phyloP scores from a whole-genome alignment of 2,113 vertebrate genomes.

The Sinocyclocheilus anophthalmus region DNA sequence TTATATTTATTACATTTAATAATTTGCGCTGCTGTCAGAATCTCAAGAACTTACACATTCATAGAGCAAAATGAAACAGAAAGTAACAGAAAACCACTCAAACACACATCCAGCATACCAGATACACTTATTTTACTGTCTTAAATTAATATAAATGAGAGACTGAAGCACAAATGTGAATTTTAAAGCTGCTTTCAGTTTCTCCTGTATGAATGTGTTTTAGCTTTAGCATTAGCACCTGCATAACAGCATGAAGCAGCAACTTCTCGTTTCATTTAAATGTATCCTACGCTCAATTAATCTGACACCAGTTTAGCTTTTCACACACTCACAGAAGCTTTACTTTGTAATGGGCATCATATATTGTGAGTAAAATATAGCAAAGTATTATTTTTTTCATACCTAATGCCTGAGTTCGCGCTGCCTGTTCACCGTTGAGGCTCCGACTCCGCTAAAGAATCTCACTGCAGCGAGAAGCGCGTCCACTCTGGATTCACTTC shows the following conservation, averaged over 20 bases:
- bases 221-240: slow-evolving; percentile 36
- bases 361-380: not conserved
- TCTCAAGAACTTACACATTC: not conserved
- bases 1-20: not conserved
- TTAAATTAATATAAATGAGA: not conserved
- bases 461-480: slow-evolving; percentile 18
- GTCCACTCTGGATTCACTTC: not conserved
- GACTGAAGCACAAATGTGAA: not conserved
- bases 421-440: not conserved
- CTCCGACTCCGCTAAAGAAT: not conserved
- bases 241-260: slow-evolving; percentile 59
- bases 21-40: not conserved
- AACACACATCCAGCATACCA: not conserved
- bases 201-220: not conserved
- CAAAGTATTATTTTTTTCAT: not conserved
- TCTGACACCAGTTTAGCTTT: not conserved
- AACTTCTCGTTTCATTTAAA: slow-evolving; percentile 47
- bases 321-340: too few relatives aligned
- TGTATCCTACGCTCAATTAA: not conserved
- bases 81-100: slow-evolving; percentile 2
- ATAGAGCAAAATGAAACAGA: slow-evolving; percentile 35
- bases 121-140: not conserved
- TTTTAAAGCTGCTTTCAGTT: not conserved
- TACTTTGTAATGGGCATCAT: not conserved
- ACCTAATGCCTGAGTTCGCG: slow-evolving; percentile 8